Evolutionary conservation across 2,888 invertebrate species (phyloP), one percentile per base, ranked within the genome.

Genomic region (Muscina levida): DNA sequence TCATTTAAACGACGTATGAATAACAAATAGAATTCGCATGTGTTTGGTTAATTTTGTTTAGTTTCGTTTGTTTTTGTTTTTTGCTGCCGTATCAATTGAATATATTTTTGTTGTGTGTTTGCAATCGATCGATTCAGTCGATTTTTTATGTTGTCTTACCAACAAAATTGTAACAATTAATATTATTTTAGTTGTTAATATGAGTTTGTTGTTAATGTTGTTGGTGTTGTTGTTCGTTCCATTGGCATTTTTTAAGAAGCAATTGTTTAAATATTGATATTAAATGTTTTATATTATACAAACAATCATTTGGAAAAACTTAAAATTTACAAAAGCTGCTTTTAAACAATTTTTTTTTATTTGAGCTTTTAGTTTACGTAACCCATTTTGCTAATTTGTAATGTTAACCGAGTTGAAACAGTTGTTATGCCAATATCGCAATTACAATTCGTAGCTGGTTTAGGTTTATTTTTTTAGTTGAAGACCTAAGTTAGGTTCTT

Each of bases 141-240:
- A 13, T 46, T 46, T 62, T 24, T 22, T 44, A 15, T 39, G 13
- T 39, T 42, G 44, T 22, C 22, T 62, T 62, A 31, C 48, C 19
- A 19, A 24, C 53, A 65, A 26, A 65, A 44, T 65, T 65, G 44
- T 10, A 53, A 53, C 65, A 65, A 22, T 26, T 46, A 26, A 65
- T 65, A 46, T 65, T 65, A 65, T 24, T 65, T 46, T 24, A 65
- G 65, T 46, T 65, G 46, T 65, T 46, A 53, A 24, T 53, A 53
- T 53, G 10, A 11, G 24, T 24, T 53, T 10, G 22, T 46, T 44
- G n/a, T 65, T 65, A 26, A 24, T 24, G 22, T 13, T 26, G 19
- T 11, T 26, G 10, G 13, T 26, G 8, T 5, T 3, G 31, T 51
- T 51, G 17, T 48, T 22, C 24, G 24, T 53, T 2, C 3, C 19